phyloP scores from a whole-genome alignment of 1,140 invertebrate species.

The Plectrocnemia conspersa region DNA sequence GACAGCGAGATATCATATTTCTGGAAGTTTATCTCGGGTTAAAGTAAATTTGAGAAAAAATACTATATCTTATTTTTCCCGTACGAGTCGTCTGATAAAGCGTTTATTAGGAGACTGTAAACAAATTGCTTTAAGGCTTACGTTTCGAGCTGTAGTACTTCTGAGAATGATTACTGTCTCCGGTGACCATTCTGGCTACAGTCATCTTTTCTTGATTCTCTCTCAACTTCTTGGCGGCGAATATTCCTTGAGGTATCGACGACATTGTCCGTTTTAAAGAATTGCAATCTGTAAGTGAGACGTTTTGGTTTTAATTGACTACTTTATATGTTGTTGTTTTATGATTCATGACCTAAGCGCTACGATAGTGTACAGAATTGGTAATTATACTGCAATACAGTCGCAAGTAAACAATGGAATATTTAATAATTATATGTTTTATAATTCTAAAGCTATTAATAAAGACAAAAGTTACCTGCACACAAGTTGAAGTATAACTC shows the following conservation, averaged over 20 bases:
- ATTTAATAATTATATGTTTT: too few species aligned
- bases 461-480: too few species aligned
- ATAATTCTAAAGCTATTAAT: too few species aligned
- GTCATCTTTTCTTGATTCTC: conserved; percentile 25
- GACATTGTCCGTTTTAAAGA: conserved; percentile 22
- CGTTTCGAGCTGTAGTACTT: conserved; percentile 32
- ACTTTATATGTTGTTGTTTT: too few species aligned
- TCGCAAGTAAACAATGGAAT: too few species aligned
- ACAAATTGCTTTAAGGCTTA: conserved; percentile 24
- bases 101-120: background rate
- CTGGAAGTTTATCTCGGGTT: background rate
- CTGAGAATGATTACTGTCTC: conserved; percentile 20
- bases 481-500: too few species aligned
- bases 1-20: background rate
- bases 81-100: background rate
- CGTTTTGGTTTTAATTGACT: too few species aligned
- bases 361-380: too few species aligned
- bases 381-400: too few species aligned
- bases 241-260: conserved; percentile 32
- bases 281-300: conserved; percentile 22
- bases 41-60: background rate
- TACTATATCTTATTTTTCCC: background rate
- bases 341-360: too few species aligned
- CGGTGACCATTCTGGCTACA: conserved; percentile 19
- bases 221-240: conserved; percentile 24